phyloP scores from a whole-genome alignment of 1,140 invertebrate genomes.

The Rhopalosiphum padi region DNA sequence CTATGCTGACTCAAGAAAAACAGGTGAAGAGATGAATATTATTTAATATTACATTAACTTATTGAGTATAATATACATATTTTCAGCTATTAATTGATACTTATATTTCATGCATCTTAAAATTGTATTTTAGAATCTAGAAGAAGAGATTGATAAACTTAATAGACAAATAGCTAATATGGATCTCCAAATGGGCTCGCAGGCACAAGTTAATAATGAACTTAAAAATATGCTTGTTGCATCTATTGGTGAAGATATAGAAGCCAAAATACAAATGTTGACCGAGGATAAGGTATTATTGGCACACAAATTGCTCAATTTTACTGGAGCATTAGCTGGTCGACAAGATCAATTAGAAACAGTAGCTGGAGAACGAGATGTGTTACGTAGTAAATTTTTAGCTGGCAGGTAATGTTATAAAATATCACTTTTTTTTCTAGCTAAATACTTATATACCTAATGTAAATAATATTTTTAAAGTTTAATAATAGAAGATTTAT shows the following conservation, averaged over 20 bases:
- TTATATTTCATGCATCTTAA: neutral
- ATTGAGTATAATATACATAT: neutral
- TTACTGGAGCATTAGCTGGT: conserved; percentile 80
- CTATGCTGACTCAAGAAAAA: conserved; percentile 39
- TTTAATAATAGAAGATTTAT: conserved; percentile 89
- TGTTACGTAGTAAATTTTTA: conserved; percentile 94
- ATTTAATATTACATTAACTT: neutral
- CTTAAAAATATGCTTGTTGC: conserved; percentile 91
- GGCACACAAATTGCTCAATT: conserved; percentile 82
- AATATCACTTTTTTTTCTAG: neutral
- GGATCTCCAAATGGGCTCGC: conserved; percentile 76
- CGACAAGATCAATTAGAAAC: conserved; percentile 93
- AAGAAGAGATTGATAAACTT: conserved; percentile 68
- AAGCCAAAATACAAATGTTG: conserved; percentile 84
- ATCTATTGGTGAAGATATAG: conserved; percentile 91
- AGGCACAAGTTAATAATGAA: conserved; percentile 84
- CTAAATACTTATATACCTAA: neutral
- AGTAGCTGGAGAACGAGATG: conserved; percentile 90
- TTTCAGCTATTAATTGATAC: neutral
- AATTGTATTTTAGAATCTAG: conserved; percentile 62
- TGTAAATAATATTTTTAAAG: conserved; percentile 66
- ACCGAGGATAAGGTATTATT: conserved; percentile 90
- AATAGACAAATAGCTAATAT: conserved; percentile 71
- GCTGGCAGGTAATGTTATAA: conserved; percentile 76
- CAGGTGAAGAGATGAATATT: conserved; percentile 18